phyloP scores from a whole-genome alignment of 2,113 vertebrate species.

The Phylloscopus whistleri region DNA sequence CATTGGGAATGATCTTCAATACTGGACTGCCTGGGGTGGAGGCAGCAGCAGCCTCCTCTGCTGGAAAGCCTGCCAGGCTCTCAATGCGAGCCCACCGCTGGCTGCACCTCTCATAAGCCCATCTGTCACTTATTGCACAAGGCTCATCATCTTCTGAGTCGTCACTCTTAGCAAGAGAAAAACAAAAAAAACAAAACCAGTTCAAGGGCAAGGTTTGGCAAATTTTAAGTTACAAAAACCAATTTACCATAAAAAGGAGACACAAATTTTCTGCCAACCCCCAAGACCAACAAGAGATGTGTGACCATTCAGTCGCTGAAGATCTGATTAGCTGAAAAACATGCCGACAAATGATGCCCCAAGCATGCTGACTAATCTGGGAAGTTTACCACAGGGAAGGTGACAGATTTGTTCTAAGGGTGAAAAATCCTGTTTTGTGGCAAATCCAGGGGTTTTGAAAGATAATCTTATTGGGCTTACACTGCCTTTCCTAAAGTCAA shows the following conservation, averaged over 20 bases:
- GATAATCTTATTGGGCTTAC: not conserved
- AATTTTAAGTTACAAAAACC: not conserved
- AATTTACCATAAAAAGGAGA: not conserved
- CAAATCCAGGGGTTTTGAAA: not conserved
- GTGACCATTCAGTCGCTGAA: not conserved
- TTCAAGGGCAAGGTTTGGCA: not conserved
- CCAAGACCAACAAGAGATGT: not conserved
- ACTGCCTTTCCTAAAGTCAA: not conserved
- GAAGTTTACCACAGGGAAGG: not conserved
- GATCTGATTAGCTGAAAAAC: not conserved
- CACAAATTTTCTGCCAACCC: not conserved
- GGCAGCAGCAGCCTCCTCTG: not conserved
- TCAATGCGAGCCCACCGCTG: constrained; percentile 76
- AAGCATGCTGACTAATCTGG: not conserved
- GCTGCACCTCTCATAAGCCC: constrained; percentile 77
- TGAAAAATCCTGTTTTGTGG: not conserved
- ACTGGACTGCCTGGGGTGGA: constrained; percentile 2
- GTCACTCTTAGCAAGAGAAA: constrained; percentile 67
- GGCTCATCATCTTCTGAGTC: constrained; percentile 80
- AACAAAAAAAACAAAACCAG: not conserved
- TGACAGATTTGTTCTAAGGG: not conserved
- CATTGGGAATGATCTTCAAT: not conserved
- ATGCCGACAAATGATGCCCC: not conserved
- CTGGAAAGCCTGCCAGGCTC: constrained; percentile 20
- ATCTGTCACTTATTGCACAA: constrained; percentile 83